Evolutionary conservation across 2,797 vertebrate genomes (phyloP).

Genomic region (Neopelma chrysocephalum): DNA sequence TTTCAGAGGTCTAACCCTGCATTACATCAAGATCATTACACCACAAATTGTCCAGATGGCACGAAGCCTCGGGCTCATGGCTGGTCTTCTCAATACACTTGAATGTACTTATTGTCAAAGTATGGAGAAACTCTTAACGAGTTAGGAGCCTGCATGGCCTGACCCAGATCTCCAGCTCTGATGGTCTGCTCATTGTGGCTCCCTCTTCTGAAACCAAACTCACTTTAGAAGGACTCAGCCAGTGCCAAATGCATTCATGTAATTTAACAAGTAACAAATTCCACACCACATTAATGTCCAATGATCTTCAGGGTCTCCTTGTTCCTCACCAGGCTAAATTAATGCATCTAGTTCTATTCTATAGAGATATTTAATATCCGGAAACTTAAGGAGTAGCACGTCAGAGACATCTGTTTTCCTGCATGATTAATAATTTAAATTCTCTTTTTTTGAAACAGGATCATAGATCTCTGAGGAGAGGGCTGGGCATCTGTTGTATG

Average conservation of each 20-base stretch:
- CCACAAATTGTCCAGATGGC: constrained; percentile 65
- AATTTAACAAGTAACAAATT: neutral
- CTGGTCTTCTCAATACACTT: neutral
- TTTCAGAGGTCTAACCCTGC: constrained; percentile 57
- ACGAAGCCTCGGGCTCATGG: constrained; percentile 18
- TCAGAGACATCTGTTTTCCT: constrained; percentile 10
- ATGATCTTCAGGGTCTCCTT: neutral
- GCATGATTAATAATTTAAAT: constrained; percentile 7
- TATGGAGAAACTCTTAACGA: neutral
- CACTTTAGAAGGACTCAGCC: neutral
- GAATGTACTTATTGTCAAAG: constrained; percentile 1
- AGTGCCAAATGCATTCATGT: neutral
- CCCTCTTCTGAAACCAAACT: neutral
- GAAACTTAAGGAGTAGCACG: neutral
- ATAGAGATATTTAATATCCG: neutral
- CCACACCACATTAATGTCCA: neutral
- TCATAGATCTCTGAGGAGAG: constrained; percentile 9
- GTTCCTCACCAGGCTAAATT: neutral
- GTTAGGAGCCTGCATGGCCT: neutral
- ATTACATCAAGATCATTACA: constrained; percentile 67
- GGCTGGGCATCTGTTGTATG: constrained; percentile 28
- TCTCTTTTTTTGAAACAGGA: neutral
- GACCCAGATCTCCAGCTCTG: neutral
- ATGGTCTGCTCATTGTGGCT: neutral
- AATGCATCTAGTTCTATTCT: neutral